Evolutionary conservation across 2,797 vertebrate species (phyloP).

Genomic region (Catharus ustulatus): DNA sequence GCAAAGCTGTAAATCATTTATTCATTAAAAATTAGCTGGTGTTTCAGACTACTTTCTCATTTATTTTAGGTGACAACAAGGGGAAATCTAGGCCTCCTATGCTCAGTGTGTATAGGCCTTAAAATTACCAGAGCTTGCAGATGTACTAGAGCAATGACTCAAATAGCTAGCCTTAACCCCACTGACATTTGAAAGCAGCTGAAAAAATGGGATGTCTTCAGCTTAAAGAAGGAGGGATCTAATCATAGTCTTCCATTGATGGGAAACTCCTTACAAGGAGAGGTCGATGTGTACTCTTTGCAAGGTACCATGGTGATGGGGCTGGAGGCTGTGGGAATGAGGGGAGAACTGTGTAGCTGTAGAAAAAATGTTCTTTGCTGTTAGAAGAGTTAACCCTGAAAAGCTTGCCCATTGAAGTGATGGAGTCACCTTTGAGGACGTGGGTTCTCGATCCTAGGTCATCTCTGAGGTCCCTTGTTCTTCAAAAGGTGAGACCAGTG

Average conservation of each 20-base stretch:
- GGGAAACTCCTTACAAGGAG: not conserved
- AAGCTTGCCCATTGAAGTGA: not conserved
- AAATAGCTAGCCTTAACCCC: not conserved
- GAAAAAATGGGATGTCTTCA: not conserved
- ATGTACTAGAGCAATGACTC: rapidly evolving
- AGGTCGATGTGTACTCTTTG: not conserved
- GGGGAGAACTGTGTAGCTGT: not conserved
- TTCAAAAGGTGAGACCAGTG: not conserved
- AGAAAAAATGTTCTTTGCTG: rapidly evolving
- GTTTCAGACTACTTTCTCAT: not conserved
- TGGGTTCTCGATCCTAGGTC: not conserved
- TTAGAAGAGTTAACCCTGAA: not conserved
- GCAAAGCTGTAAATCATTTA: not conserved
- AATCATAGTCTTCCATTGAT: not conserved
- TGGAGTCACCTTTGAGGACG: not conserved
- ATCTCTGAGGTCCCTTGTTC: not conserved
- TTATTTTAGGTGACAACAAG: not conserved
- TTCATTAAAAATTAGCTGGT: not conserved
- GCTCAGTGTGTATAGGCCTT: rapidly evolving
- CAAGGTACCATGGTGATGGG: rapidly evolving
- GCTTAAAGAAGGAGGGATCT: not conserved
- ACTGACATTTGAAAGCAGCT: not conserved
- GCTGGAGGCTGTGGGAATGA: not conserved
- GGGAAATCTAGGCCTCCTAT: not conserved
- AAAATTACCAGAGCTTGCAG: not conserved